Evolutionary conservation across 2,113 vertebrate species (phyloP).

Genomic region (Actenoides hombroni): DNA sequence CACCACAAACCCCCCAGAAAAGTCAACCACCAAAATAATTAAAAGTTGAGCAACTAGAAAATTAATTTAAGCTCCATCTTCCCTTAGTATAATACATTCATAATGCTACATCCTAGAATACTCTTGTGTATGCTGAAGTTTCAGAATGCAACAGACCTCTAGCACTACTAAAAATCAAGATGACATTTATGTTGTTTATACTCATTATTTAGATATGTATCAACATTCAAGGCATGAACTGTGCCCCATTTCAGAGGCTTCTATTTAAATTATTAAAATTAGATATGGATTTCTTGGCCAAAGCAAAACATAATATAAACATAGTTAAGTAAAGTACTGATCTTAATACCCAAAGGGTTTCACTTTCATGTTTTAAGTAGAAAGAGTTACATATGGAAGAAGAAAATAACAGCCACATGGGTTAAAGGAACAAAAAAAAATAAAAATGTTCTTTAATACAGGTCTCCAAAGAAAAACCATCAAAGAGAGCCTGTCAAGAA

Average conservation of each 20-base stretch:
- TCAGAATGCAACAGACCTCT: not conserved
- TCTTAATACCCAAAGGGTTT: constrained; percentile 1
- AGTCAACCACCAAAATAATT: not conserved
- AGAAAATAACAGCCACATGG: not conserved
- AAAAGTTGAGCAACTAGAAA: not conserved
- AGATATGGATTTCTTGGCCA: not conserved
- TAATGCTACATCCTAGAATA: not conserved
- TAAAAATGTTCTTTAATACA: not conserved
- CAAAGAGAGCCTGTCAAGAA: not conserved
- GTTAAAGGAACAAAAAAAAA: not conserved
- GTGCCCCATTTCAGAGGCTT: not conserved
- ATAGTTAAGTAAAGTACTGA: not conserved
- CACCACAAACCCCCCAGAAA: not conserved
- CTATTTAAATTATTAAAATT: constrained; percentile 7
- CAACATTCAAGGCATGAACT: not conserved
- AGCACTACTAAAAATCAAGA: not conserved
- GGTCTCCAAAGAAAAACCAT: not conserved
- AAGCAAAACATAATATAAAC: not conserved
- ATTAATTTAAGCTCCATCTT: not conserved
- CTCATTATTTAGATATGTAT: constrained; percentile 4
- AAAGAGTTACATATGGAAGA: not conserved
- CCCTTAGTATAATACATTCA: not conserved
- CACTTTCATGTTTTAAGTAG: not conserved
- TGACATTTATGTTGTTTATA: not conserved
- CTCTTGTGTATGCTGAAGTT: not conserved